These are phyloP conservation scores for Falco punctatus DNA, from an alignment of 2,113 vertebrate genomes.

Conservation along the genomic window DNA sequence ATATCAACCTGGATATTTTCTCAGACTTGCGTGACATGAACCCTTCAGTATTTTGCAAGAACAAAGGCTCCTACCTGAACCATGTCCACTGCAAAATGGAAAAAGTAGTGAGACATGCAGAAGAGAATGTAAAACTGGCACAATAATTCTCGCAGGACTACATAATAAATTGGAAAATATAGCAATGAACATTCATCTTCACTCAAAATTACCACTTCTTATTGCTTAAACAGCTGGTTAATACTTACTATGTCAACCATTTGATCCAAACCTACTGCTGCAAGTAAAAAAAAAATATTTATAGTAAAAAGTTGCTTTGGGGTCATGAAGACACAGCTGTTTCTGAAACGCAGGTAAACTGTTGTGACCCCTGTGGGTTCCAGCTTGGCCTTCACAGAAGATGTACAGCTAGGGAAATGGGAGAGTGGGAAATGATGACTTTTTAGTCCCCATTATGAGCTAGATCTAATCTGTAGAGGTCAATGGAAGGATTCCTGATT, in stretches of 20 bases:
- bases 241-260: background rate
- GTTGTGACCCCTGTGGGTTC: background rate
- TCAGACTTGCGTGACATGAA: background rate
- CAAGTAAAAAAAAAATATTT: background rate
- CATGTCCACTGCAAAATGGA: background rate
- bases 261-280: background rate
- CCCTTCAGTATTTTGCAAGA: background rate
- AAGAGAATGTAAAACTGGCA: background rate
- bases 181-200: background rate
- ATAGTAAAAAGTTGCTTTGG: background rate
- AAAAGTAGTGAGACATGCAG: rapidly evolving
- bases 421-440: background rate
- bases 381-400: background rate
- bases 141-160: background rate
- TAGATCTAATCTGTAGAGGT: background rate
- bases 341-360: background rate
- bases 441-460: background rate
- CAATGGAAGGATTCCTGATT: background rate
- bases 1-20: background rate
- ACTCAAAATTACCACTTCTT: background rate
- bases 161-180: background rate
- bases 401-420: background rate
- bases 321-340: background rate
- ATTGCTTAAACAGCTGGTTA: background rate
- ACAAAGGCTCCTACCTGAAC: background rate